Base-by-base conservation (phyloP, 2,113 vertebrate genomes). In the Corythoichthys haematopterus region DNA sequence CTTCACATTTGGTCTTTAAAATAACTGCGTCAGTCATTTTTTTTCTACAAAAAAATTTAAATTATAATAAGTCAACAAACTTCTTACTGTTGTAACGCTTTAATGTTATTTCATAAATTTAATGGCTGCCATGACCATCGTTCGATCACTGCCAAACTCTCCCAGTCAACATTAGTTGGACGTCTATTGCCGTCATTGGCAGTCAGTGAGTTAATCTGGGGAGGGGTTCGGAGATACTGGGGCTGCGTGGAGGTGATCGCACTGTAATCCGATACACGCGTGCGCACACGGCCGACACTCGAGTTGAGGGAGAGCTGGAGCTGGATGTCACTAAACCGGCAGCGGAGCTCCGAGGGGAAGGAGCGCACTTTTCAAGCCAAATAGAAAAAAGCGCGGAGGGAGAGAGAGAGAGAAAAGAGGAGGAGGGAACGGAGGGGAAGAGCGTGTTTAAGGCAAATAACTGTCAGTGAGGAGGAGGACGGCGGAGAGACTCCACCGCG, bases 201-300 rank as follows among this genome's bases (percentile, higher is more conserved):
- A 43, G 40, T 5, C 6, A 43, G 40, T 43, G 1, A 8, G 3
- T 92, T 94, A 93, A 94, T 93, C 92, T 89, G 91, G 81, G 88
- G 13, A 36, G 33, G 43, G 58, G 43, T 5, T 14, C 20, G 20
- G 38, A 9, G 57, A 87, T 88, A n/a, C 20, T 52, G 50, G 78
- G 83, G 77, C 74, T 85, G 74, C 87, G 85, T 84, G 91, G 90
- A 90, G 93, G 91, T 90, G 91, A 89, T 90, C 91, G 10, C 52
- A 91, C 92, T 93, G 93, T 95, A 94, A 95, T 92, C 91, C 90
- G 93, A 94, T 91, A 85, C 91, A 89, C 90, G 85, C 89, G 86
- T 76, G 1, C 82, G 70, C 82, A 67, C 75, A n/a, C 43, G 4
- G 4, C 51, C 0, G 40, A 53, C 75, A 48, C 77, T n/a, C 83